Evolutionary conservation across 2,113 vertebrate genomes (phyloP).

Genomic region (Coturnix japonica): DNA sequence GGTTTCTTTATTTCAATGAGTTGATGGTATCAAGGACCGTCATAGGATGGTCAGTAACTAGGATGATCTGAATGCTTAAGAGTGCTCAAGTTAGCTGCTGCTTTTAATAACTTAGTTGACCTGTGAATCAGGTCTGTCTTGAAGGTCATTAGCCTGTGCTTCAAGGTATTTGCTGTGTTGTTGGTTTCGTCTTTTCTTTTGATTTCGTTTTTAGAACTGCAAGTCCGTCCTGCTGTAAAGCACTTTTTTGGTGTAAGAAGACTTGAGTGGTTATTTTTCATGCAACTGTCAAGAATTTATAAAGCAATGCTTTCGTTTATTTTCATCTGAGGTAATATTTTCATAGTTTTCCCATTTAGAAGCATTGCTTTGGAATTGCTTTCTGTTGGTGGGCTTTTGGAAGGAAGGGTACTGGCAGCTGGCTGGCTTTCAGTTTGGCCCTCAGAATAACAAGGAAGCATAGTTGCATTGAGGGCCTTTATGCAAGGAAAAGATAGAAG

Average conservation of each 20-base stretch:
- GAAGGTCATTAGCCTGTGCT: neutral
- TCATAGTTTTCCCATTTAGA: neutral
- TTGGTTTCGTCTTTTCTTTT: neutral
- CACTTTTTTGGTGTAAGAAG: neutral
- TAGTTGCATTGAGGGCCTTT: neutral
- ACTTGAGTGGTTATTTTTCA: neutral
- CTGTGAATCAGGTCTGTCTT: neutral
- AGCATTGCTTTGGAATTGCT: neutral
- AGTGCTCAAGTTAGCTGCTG: neutral
- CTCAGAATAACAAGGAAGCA: neutral
- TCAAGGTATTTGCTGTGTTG: neutral
- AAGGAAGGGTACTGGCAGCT: neutral
- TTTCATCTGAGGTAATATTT: neutral
- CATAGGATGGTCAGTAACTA: neutral
- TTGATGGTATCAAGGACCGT: neutral
- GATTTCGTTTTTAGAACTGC: neutral
- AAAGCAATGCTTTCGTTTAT: neutral
- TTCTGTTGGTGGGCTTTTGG: neutral
- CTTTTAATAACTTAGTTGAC: neutral
- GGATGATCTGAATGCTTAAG: neutral
- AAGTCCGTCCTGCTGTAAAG: neutral
- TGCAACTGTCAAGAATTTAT: neutral
- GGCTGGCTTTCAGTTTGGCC: neutral
- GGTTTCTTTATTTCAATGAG: neutral
- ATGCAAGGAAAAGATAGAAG: accelerated